Percentiles rank a stretch among this genome's conserved stretches.
Conservation (phyloP, 2,797 vertebrate species). For the Gambelia wislizenii region DNA sequence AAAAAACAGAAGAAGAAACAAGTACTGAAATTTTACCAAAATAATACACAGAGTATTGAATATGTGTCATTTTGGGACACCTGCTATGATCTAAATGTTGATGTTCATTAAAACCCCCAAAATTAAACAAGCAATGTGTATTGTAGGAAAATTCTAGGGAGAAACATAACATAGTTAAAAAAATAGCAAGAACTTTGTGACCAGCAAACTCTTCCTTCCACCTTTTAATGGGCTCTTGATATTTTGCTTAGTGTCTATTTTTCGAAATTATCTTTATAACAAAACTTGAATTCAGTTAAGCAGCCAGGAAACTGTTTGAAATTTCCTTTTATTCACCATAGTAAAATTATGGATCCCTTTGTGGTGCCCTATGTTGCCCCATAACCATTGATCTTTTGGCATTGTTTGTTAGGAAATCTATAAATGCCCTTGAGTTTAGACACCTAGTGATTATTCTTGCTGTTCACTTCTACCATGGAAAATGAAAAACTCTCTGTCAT, state of each 20-base stretch:
- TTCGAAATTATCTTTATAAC: neutral
- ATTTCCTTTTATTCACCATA: neutral
- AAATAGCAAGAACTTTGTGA: neutral
- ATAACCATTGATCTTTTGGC: neutral
- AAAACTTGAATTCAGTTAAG: neutral
- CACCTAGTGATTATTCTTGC: neutral
- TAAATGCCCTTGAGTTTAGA: neutral
- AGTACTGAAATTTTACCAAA: fast-evolving
- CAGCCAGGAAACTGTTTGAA: neutral
- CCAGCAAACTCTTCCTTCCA: neutral
- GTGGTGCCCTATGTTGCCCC: neutral
- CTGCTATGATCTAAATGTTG: neutral
- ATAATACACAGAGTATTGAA: fast-evolving
- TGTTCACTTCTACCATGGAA: neutral
- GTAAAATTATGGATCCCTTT: neutral
- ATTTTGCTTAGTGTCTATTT: neutral
- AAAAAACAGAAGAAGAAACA: neutral
- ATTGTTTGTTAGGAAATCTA: neutral
- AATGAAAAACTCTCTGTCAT: neutral
- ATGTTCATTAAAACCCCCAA: neutral
- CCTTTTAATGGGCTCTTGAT: neutral
- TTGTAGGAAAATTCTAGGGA: neutral
- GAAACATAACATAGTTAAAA: neutral
- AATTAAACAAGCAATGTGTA: neutral
- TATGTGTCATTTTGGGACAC: fast-evolving